phyloP scores from a whole-genome alignment of 2,797 vertebrate genomes.

The Neoniphon sammara region DNA sequence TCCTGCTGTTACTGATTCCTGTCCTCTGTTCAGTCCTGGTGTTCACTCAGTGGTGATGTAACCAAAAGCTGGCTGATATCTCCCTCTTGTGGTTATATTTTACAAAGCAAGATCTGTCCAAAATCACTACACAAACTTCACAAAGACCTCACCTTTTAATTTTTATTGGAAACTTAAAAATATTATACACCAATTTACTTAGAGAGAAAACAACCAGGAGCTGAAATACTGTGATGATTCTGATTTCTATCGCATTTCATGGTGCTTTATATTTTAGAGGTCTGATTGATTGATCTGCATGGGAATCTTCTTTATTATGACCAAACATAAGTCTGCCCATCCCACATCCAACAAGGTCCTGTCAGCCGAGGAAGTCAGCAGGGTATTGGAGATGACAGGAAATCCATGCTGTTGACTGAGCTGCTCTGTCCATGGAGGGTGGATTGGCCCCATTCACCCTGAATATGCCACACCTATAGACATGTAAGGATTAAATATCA shows the following conservation, averaged over 20 bases:
- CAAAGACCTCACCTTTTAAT: not conserved
- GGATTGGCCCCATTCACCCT: slow-evolving; percentile 81
- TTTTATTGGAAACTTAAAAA: not conserved
- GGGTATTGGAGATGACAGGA: slow-evolving; percentile 79
- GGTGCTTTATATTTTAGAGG: not conserved
- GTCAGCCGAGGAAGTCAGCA: slow-evolving; percentile 73
- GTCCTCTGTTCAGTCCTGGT: not conserved
- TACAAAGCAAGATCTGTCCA: not conserved
- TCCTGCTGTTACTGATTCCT: not conserved
- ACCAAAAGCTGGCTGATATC: slow-evolving; percentile 32
- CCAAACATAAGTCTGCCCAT: slow-evolving; percentile 44
- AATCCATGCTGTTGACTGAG: slow-evolving; percentile 84
- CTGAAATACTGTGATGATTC: not conserved
- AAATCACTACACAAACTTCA: not conserved
- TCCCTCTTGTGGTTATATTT: slow-evolving; percentile 63
- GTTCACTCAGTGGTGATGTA: not conserved
- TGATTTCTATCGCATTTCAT: not conserved
- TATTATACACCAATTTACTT: not conserved
- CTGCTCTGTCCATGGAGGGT: slow-evolving; percentile 81
- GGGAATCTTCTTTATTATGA: not conserved
- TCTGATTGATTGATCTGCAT: not conserved
- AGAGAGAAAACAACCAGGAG: not conserved
- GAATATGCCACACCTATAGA: slow-evolving; percentile 81
- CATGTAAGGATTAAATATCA: no score
- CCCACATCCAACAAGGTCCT: slow-evolving; percentile 73